phyloP scores from a whole-genome alignment of 1,140 invertebrate genomes.

The Trichomalopsis sarcophagae region DNA sequence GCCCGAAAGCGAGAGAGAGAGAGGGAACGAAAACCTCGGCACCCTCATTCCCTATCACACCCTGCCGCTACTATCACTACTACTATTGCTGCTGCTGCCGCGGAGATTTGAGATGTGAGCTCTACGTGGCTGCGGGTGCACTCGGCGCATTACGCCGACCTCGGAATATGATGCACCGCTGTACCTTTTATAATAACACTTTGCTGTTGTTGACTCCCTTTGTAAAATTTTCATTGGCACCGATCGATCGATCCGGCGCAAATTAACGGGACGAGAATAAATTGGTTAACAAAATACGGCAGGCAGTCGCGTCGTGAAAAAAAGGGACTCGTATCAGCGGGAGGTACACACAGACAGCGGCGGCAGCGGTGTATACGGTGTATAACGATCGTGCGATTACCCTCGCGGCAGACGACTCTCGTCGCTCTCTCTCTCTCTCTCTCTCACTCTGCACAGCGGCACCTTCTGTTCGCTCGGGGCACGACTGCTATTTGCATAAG shows the following conservation, averaged over 20 bases:
- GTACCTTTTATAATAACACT: not conserved
- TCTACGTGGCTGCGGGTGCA: not conserved
- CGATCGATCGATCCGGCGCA: not conserved
- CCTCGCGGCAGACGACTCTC: constrained; percentile 55
- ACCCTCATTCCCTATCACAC: not conserved
- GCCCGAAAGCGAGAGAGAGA: not conserved
- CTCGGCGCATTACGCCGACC: not conserved
- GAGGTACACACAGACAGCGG: not conserved
- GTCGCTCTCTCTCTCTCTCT: constrained; percentile 12
- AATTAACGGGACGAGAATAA: constrained; percentile 26
- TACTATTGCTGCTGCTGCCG: too few species aligned
- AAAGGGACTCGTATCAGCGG: not conserved
- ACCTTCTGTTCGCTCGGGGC: constrained; percentile 33
- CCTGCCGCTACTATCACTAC: too few species aligned
- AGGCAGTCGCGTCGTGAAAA: not conserved
- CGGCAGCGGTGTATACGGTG: not conserved
- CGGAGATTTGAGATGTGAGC: not conserved
- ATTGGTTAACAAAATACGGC: not conserved
- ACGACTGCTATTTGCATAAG: constrained; percentile 70
- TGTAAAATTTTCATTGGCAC: too few species aligned
- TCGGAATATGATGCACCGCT: not conserved
- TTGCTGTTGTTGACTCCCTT: not conserved
- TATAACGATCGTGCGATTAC: constrained; percentile 41
- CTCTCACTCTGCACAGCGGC: too few species aligned
- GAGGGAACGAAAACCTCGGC: constrained; percentile 8